These are phyloP conservation scores for Mastacembelus armatus DNA, from an alignment of 2,797 vertebrate genomes.

Conservation along the genomic window DNA sequence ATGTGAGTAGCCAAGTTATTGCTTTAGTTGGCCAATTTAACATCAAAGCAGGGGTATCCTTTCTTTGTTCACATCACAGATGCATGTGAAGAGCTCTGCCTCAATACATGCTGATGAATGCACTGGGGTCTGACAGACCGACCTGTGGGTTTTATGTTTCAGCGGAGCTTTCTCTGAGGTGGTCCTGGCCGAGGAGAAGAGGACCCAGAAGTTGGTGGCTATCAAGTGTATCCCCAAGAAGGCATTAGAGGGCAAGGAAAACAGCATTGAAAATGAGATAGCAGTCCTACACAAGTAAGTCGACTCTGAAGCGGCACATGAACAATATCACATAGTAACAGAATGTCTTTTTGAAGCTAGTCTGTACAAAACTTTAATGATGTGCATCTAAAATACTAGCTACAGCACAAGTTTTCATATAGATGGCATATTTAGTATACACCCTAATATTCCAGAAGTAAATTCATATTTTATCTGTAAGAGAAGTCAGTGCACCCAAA, in stretches of 20 bases:
- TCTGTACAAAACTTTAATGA: neutral
- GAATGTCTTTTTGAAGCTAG: neutral
- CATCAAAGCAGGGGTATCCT: conserved; percentile 29
- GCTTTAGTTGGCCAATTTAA: conserved; percentile 10
- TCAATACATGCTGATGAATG: conserved; percentile 23
- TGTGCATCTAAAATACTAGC: conserved; percentile 43
- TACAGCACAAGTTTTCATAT: conserved; percentile 18
- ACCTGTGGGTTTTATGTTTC: conserved; percentile 65
- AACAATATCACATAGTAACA: too few species aligned
- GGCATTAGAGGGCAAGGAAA: conserved; percentile 95
- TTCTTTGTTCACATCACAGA: conserved; percentile 4
- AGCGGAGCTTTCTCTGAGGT: conserved; percentile 98
- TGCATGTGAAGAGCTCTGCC: neutral
- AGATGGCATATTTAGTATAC: too few species aligned
- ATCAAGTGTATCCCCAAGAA: conserved; percentile 98
- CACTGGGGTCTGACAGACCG: conserved; percentile 16
- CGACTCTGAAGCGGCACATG: neutral
- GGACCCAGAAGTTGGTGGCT: conserved; percentile 92
- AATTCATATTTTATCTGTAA: too few species aligned
- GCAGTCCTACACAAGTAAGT: conserved; percentile 96
- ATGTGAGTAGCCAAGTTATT: conserved; percentile 11
- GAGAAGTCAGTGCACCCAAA: too few species aligned
- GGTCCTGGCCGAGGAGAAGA: conserved; percentile 95
- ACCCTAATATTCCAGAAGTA: conserved; percentile 26
- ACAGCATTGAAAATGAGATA: conserved; percentile 98